phyloP scores from a whole-genome alignment of 2,113 vertebrate genomes.

The Gymnogyps californianus region DNA sequence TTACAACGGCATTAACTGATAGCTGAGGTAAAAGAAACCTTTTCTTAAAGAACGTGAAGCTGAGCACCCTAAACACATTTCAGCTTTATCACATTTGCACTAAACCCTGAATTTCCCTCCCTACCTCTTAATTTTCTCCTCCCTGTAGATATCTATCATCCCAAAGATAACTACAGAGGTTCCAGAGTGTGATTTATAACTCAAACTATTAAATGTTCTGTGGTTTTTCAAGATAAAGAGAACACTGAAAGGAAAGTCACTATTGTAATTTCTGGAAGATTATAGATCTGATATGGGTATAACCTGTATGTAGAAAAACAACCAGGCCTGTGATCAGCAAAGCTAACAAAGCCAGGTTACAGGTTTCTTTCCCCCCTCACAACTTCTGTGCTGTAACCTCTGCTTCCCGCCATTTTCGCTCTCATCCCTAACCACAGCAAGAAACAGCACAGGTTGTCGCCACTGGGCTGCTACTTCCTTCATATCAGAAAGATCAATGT shows the following conservation, averaged over 20 bases:
- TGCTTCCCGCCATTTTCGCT: background rate
- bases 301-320: background rate
- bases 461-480: background rate
- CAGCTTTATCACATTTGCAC: background rate
- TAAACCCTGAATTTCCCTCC: background rate
- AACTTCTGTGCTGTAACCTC: rapidly evolving
- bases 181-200: background rate
- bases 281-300: background rate
- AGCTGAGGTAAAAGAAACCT: background rate
- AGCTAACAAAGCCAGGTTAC: background rate
- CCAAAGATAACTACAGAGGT: background rate
- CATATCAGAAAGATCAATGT: rapidly evolving
- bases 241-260: background rate
- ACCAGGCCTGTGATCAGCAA: background rate
- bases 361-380: background rate
- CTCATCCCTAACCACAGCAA: background rate
- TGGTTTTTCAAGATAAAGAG: background rate
- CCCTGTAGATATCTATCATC: background rate
- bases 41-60: background rate
- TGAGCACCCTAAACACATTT: background rate
- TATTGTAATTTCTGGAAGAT: background rate
- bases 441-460: background rate
- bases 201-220: background rate
- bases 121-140: background rate
- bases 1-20: background rate